A percentile compares a stretch with the other conserved stretches of the same genome.
Evolutionary conservation across 1,140 invertebrate species (phyloP).

Genomic region (Venturia canescens): DNA sequence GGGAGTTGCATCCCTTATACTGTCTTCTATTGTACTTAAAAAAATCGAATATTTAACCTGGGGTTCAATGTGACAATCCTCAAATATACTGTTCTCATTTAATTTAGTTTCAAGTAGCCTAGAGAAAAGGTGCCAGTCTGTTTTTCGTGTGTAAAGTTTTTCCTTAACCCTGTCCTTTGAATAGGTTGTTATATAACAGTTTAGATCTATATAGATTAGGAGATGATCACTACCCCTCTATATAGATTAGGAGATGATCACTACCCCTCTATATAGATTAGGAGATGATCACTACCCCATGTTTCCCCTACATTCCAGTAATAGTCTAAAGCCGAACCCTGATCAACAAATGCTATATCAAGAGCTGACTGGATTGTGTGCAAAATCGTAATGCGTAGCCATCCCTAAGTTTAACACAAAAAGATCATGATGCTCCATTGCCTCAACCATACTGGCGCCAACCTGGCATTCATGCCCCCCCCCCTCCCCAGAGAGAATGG

Average conservation of each 20-base stretch:
- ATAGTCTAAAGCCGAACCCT: not conserved
- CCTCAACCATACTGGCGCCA: constrained; percentile 37
- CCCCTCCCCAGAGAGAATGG: constrained; percentile 43
- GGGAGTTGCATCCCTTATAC: not conserved
- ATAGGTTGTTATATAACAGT: not conserved
- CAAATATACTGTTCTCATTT: not conserved
- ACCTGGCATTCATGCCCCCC: constrained; percentile 13
- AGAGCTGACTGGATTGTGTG: constrained; percentile 15
- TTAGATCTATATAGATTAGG: constrained; percentile 23
- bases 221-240: constrained; percentile 46
- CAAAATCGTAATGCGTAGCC: not conserved
- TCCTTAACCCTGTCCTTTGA: not conserved
- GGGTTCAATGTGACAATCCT: too few relatives aligned
- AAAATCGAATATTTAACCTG: not conserved
- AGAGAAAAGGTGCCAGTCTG: not conserved
- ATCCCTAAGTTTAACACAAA: constrained; percentile 8
- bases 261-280: constrained; percentile 32
- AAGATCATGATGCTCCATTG: not conserved
- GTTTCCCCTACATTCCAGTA: constrained; percentile 9
- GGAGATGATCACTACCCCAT: constrained; percentile 43
- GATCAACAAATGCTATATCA: constrained; percentile 28
- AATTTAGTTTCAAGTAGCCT: not conserved
- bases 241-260: constrained; percentile 31
- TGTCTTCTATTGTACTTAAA: not conserved
- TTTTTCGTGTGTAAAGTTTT: not conserved